Base-by-base conservation (phyloP, 2,113 vertebrate genomes). In the Anthoscopus minutus region DNA sequence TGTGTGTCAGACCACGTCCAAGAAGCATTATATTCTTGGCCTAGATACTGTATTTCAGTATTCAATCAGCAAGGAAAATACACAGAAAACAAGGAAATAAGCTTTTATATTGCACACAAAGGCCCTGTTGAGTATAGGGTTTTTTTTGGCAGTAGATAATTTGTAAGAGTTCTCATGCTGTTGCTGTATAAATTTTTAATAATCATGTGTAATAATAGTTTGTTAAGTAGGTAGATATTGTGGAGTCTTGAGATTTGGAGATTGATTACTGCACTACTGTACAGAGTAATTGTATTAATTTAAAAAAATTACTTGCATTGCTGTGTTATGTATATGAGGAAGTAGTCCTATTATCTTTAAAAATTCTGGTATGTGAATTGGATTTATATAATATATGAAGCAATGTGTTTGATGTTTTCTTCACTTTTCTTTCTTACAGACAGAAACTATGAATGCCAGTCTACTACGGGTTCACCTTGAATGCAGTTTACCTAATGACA, bases 391-490 rank as follows among this genome's bases (percentile, higher is more conserved):
- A n/a, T 17, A 76, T 73, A 35, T 74, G 44, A 90, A 90, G 31
- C 51, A 64, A 27, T 15, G 8, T 77, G 25, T 61, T 73, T 74
- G 74, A 93, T 14, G 19, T 72, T 45, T 92, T 86, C 23, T 47
- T 94, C 25, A 18, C 51, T 90, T 78, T 58, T 64, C 33, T 91
- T 60, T 92, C 76, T 95, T 96, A 30, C 96, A 99, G 99, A 98
- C 98, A 98, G 98, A 99, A 98, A 97, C 98, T 79, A 98, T 94
- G 69, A 99, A 99, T 98, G 97, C 98, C 94, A 99, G 98, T 80
- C 98, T 98, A 44, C 97, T 99, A 97, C 98, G 96, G 96, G 98
- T 99, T 69, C 98, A 98, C 71, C 98, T 99, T 96, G 98, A 99
- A 96, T 99, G 98, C 98, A 98, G 97, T 98, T 97, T 99, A 94